These are phyloP conservation scores for Dioctria linearis DNA, from an alignment of 2,888 invertebrate genomes.

Conservation along the genomic window DNA sequence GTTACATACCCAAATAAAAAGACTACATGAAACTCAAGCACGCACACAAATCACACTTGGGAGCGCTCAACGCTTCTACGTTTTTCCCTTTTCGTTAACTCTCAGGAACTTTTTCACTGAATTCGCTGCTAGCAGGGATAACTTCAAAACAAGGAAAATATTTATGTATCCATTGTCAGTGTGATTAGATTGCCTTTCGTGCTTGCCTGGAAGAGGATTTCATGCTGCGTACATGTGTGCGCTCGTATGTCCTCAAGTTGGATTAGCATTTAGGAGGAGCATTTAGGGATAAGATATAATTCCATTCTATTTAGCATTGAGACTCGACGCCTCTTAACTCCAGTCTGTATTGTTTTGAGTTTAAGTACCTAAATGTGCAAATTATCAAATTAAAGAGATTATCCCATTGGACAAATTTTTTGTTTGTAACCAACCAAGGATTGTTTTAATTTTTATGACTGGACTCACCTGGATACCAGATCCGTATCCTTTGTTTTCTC, in stretches of 20 bases:
- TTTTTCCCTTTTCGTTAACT: slow-evolving; percentile 40
- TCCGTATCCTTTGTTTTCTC: slow-evolving; percentile 7
- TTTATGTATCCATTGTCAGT: slow-evolving; percentile 39
- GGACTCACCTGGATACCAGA: neutral
- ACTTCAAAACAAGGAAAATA: slow-evolving; percentile 53
- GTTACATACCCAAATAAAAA: neutral
- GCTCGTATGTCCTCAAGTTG: slow-evolving; percentile 12
- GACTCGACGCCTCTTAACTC: slow-evolving; percentile 1
- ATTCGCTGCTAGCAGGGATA: slow-evolving; percentile 54
- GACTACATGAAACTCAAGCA: slow-evolving; percentile 16
- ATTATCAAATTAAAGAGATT: slow-evolving; percentile 55
- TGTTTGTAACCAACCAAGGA: neutral
- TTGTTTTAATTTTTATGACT: slow-evolving; percentile 10
- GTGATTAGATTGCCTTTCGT: slow-evolving; percentile 35
- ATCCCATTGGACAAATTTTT: slow-evolving; percentile 24
- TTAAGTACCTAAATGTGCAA: slow-evolving; percentile 29
- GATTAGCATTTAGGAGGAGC: slow-evolving; percentile 22
- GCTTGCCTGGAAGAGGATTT: neutral
- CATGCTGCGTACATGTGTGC: neutral
- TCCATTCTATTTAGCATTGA: slow-evolving; percentile 36
- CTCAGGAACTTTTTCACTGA: slow-evolving; percentile 52
- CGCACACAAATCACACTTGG: slow-evolving; percentile 44
- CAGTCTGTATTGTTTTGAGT: neutral
- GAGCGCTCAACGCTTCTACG: slow-evolving; percentile 40
- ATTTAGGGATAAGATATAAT: slow-evolving; percentile 27